A percentile compares a stretch with the other conserved stretches of the same genome.
phyloP scores from a whole-genome alignment of 2,797 vertebrate genomes.

The Cebuella pygmaea region DNA sequence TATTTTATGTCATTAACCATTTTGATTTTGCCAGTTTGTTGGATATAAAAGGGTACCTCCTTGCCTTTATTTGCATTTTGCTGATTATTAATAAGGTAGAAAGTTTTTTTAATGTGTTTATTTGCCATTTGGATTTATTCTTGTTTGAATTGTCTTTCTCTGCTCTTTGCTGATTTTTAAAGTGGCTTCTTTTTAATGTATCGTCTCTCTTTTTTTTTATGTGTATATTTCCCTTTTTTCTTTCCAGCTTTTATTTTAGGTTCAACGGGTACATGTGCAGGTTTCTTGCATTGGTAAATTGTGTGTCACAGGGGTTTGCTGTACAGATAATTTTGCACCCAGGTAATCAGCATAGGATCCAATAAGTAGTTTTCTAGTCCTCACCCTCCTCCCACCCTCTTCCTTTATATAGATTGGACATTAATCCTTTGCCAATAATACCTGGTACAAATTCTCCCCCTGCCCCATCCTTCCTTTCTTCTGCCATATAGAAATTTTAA shows the following conservation, averaged over 20 bases:
- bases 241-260: background rate
- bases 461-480: background rate
- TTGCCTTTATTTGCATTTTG: background rate
- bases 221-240: background rate
- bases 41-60: background rate
- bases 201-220: background rate
- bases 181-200: background rate
- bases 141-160: background rate
- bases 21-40: background rate
- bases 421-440: background rate
- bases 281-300: background rate
- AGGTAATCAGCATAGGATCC: background rate
- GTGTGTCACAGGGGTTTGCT: background rate
- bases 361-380: background rate
- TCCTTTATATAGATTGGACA: background rate
- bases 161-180: background rate
- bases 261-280: background rate
- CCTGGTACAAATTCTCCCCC: background rate
- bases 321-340: background rate
- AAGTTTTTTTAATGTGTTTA: background rate
- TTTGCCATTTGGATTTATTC: background rate
- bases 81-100: background rate
- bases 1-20: background rate
- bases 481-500: background rate
- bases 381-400: background rate